A percentile compares a stretch with the other conserved stretches of the same genome.
Evolutionary conservation across 2,888 invertebrate genomes (phyloP).

Genomic region (Euclidia mi): DNA sequence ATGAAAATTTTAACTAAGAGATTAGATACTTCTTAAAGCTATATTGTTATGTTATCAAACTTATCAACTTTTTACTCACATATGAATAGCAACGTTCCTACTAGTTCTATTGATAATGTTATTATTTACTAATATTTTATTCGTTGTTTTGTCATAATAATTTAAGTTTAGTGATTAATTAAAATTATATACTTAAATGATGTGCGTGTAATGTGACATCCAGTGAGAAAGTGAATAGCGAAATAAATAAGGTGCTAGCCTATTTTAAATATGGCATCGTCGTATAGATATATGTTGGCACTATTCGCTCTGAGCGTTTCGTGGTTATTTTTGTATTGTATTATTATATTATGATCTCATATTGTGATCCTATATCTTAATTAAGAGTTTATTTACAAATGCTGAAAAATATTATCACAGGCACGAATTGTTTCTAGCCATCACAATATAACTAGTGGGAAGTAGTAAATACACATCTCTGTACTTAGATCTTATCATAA

Average conservation of each 20-base stretch:
- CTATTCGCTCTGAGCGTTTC: background rate
- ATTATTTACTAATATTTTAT: conserved; percentile 29
- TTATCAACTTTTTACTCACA: too few species aligned
- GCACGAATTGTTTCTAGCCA: conserved; percentile 20
- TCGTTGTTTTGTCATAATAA: conserved; percentile 28
- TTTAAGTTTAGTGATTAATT: conserved; percentile 8
- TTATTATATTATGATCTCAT: conserved; percentile 46
- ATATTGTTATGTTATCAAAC: conserved; percentile 33
- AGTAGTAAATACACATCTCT: conserved; percentile 31
- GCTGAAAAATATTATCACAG: conserved; percentile 25
- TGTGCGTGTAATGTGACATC: background rate
- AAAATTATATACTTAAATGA: background rate
- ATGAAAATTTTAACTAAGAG: conserved; percentile 29
- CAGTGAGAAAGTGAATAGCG: background rate
- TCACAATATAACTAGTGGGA: conserved; percentile 43
- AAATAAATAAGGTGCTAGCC: background rate
- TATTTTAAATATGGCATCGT: conserved; percentile 5
- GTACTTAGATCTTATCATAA: conserved; percentile 33
- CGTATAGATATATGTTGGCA: conserved; percentile 7
- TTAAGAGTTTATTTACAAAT: conserved; percentile 43
- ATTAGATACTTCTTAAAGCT: conserved; percentile 16
- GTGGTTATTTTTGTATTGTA: conserved; percentile 8
- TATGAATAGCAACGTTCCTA: conserved; percentile 37
- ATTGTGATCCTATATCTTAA: conserved; percentile 46
- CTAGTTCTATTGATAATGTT: conserved; percentile 42